Percentiles rank a stretch among this genome's conserved stretches.
Evolutionary conservation across 2,888 invertebrate genomes (phyloP).

Genomic region (Cremastobaeus sp.): DNA sequence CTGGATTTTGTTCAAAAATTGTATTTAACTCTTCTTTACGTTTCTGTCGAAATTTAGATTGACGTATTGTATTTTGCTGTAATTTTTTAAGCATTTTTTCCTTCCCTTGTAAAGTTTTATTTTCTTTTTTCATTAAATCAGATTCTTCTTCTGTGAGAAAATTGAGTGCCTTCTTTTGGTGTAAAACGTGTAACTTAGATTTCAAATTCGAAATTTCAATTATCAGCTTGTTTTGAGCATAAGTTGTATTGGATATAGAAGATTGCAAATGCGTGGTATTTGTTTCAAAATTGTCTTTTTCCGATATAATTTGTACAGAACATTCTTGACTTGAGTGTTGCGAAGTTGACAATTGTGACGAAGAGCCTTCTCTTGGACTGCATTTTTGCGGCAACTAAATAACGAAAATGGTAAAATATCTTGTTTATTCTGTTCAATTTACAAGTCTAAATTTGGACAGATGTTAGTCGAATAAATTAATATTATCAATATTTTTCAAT

Average conservation of each 20-base stretch:
- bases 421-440: too few relatives aligned
- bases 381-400: too few relatives aligned
- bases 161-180: neutral
- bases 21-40: slow-evolving; percentile 1
- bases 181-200: neutral
- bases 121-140: neutral
- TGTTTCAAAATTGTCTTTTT: neutral
- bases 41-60: slow-evolving; percentile 14
- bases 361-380: neutral
- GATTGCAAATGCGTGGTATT: neutral
- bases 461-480: too few relatives aligned
- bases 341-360: neutral
- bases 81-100: slow-evolving; percentile 2
- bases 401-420: too few relatives aligned
- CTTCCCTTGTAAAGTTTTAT: neutral
- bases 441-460: too few relatives aligned
- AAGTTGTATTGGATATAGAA: neutral
- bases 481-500: too few relatives aligned
- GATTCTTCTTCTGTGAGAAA: neutral
- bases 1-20: slow-evolving; percentile 8
- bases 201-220: neutral
- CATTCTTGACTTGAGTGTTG: neutral
- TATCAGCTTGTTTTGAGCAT: neutral
- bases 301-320: neutral
- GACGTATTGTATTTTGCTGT: neutral